Evolutionary conservation across 2,797 vertebrate species (phyloP).

Genomic region (Cyclura pinguis): DNA sequence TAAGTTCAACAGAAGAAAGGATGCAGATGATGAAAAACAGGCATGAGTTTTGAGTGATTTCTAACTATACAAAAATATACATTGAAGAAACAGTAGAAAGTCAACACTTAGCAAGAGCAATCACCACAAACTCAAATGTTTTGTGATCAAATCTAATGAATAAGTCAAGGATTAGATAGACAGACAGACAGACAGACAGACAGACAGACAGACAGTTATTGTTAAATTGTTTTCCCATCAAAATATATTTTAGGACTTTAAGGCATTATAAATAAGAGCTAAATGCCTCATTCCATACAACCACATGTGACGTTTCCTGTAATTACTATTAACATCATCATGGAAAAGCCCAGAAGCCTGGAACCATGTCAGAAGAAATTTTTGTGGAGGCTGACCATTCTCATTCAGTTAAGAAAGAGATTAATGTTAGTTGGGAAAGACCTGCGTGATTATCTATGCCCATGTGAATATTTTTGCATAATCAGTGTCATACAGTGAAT

Average conservation of each 20-base stretch:
- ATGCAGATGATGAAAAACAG: constrained; percentile 46
- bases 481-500: neutral
- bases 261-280: neutral
- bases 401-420: neutral
- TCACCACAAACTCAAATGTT: neutral
- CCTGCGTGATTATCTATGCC: neutral
- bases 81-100: neutral
- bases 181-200: no score
- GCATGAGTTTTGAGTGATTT: constrained; percentile 51
- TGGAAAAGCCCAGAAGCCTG: neutral
- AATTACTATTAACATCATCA: neutral
- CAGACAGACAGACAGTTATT: no score
- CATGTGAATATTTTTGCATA: neutral
- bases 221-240: neutral
- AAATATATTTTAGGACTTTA: neutral
- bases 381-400: neutral
- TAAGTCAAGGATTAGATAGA: neutral
- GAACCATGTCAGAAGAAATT: neutral
- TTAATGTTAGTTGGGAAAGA: neutral
- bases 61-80: constrained; percentile 38
- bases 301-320: neutral
- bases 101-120: neutral
- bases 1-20: constrained; percentile 10
- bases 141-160: neutral
- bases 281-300: neutral